A percentile compares a stretch with the other conserved stretches of the same genome.
These are phyloP conservation scores for Elmis aenea DNA, from an alignment of 2,888 invertebrate species.

Conservation along the genomic window DNA sequence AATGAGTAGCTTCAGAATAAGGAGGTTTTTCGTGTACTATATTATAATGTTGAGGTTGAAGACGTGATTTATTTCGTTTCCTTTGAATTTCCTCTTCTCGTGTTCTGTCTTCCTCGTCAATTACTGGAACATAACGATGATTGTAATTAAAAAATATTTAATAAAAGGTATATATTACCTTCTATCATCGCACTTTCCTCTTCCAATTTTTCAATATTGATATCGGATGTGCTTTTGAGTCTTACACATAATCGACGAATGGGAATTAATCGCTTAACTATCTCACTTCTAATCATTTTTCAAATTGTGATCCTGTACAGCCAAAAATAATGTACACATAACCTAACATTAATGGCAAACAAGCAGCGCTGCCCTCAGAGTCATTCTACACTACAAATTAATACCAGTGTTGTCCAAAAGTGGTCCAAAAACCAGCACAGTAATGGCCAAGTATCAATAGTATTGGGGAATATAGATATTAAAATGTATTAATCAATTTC, in stretches of 20 bases:
- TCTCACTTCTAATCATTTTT: conserved; percentile 30
- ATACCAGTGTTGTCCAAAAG: too few relatives aligned
- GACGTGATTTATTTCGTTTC: conserved; percentile 65
- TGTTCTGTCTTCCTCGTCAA: conserved; percentile 48
- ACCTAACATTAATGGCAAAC: conserved; percentile 2
- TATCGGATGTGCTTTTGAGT: conserved; percentile 22
- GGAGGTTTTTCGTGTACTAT: conserved; percentile 57
- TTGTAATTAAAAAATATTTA: conserved; percentile 5
- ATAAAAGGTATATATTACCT: too few relatives aligned
- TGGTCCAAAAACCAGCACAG: too few relatives aligned
- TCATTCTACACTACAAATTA: too few relatives aligned
- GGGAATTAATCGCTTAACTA: conserved; percentile 20
- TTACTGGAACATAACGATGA: conserved; percentile 27
- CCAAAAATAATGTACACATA: conserved; percentile 2
- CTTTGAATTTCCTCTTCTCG: conserved; percentile 52
- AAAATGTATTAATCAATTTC: too few relatives aligned
- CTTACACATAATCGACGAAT: conserved; percentile 18
- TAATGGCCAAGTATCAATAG: too few relatives aligned
- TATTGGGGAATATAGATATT: too few relatives aligned
- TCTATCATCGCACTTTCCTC: conserved; percentile 27
- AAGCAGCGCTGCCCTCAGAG: too few relatives aligned
- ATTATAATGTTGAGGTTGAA: conserved; percentile 56
- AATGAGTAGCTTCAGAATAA: conserved; percentile 52
- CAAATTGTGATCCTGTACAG: too few relatives aligned
- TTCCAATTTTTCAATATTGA: conserved; percentile 37